A percentile compares a stretch with the other conserved stretches of the same genome.
These are phyloP conservation scores for Pseudopodoces humilis DNA, from an alignment of 2,113 vertebrate species.

Conservation along the genomic window DNA sequence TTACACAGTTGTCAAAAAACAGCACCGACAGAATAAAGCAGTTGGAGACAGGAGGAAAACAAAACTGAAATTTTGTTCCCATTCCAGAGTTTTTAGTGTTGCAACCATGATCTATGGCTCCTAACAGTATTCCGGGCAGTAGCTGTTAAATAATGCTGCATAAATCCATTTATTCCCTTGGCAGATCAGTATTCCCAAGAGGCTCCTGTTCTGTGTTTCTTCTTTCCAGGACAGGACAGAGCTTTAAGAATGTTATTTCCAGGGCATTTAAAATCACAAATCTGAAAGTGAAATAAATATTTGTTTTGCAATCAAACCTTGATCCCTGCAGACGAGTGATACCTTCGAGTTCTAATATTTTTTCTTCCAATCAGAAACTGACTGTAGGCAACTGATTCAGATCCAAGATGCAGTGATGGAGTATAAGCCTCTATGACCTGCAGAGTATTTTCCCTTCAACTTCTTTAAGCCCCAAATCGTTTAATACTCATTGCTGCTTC, in stretches of 20 bases:
- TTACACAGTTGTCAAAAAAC: background rate
- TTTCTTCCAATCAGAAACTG: background rate
- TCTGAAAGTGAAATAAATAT: conserved; percentile 3
- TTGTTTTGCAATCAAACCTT: background rate
- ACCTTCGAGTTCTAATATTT: background rate
- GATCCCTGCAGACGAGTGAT: background rate
- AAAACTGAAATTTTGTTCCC: conserved; percentile 9
- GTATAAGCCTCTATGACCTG: background rate
- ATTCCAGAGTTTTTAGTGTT: conserved; percentile 24
- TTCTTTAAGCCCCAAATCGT: background rate
- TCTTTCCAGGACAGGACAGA: background rate
- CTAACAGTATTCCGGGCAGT: background rate
- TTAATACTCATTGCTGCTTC: background rate
- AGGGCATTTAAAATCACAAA: background rate
- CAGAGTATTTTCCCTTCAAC: background rate
- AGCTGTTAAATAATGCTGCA: conserved; percentile 1
- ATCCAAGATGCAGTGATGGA: background rate
- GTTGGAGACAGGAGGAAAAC: background rate
- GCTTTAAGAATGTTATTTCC: background rate
- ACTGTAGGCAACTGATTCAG: background rate
- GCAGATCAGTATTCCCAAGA: background rate
- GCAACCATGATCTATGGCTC: conserved; percentile 27
- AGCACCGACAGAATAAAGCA: background rate
- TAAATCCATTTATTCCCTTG: conserved; percentile 6
- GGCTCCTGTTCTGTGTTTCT: background rate